These are phyloP conservation scores for Prenolepis imparis DNA, from an alignment of 2,888 invertebrate species.

Conservation along the genomic window DNA sequence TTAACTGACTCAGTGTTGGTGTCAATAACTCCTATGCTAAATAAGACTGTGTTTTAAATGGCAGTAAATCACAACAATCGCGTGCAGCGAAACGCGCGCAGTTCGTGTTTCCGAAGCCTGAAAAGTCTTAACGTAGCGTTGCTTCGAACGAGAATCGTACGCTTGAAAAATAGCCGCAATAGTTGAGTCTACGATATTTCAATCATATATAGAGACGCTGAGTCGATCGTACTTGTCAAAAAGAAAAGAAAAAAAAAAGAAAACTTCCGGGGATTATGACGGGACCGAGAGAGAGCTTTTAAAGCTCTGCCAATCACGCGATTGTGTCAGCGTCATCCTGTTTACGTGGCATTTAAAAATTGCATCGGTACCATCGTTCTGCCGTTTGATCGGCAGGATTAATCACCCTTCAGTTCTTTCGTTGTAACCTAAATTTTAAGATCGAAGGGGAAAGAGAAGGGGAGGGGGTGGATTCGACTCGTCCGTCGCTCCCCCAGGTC, in stretches of 20 bases:
- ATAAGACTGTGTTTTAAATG: background rate
- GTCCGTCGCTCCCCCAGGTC: background rate
- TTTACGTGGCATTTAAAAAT: constrained; percentile 54
- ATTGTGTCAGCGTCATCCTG: constrained; percentile 43
- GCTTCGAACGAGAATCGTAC: constrained; percentile 19
- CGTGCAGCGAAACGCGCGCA: constrained; percentile 21
- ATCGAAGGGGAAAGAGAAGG: background rate
- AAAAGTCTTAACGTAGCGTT: background rate
- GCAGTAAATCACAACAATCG: constrained; percentile 20
- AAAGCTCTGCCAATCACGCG: constrained; percentile 60
- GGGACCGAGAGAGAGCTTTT: background rate
- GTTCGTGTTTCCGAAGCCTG: background rate
- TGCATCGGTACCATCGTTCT: constrained; percentile 33
- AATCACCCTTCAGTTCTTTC: constrained; percentile 60
- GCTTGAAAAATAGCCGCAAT: constrained; percentile 15
- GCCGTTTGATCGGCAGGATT: constrained; percentile 59
- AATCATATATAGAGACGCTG: constrained; percentile 42
- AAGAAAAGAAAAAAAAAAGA: background rate
- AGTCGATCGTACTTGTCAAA: constrained; percentile 38
- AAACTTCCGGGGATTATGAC: background rate
- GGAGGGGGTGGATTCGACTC: background rate
- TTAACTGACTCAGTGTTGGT: background rate
- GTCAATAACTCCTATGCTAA: constrained; percentile 19
- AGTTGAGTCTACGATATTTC: constrained; percentile 21
- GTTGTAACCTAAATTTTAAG: constrained; percentile 52